These are phyloP conservation scores for Agrilus planipennis DNA, from an alignment of 1,140 invertebrate genomes.

Conservation along the genomic window DNA sequence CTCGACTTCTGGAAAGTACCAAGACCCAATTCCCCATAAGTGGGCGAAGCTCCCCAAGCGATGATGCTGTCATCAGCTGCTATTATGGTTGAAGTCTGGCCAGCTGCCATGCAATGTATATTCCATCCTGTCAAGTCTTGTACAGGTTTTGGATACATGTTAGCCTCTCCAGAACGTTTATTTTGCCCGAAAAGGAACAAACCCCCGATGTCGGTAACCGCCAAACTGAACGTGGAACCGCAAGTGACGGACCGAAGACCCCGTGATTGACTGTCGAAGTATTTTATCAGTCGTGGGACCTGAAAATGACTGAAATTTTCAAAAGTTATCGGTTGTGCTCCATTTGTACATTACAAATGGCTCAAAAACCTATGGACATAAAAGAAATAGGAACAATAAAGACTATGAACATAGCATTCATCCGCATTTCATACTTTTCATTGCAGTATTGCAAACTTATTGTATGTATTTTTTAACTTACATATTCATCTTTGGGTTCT, in stretches of 20 bases:
- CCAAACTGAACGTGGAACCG: slow-evolving; percentile 76
- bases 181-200: slow-evolving; percentile 83
- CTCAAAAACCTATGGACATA: no score
- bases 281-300: slow-evolving; percentile 81
- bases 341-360: no score
- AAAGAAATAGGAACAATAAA: no score
- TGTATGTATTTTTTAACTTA: slow-evolving; percentile 11
- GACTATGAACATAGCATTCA: no score
- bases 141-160: slow-evolving; percentile 93
- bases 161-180: slow-evolving; percentile 84
- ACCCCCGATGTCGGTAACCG: slow-evolving; percentile 62
- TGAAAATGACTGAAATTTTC: no score
- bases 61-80: slow-evolving; percentile 83
- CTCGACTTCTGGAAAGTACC: slow-evolving; percentile 82
- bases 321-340: no score
- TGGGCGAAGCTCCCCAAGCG: slow-evolving; percentile 83
- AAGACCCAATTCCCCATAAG: slow-evolving; percentile 83
- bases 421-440: no score
- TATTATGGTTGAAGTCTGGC: slow-evolving; percentile 71
- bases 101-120: slow-evolving; percentile 68
- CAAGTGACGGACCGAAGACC: slow-evolving; percentile 70
- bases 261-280: slow-evolving; percentile 70
- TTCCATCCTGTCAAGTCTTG: slow-evolving; percentile 87
- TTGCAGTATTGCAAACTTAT: not conserved
- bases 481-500: slow-evolving; percentile 77